These are phyloP conservation scores for Callosobruchus maculatus DNA, from an alignment of 2,888 invertebrate genomes.

Conservation along the genomic window DNA sequence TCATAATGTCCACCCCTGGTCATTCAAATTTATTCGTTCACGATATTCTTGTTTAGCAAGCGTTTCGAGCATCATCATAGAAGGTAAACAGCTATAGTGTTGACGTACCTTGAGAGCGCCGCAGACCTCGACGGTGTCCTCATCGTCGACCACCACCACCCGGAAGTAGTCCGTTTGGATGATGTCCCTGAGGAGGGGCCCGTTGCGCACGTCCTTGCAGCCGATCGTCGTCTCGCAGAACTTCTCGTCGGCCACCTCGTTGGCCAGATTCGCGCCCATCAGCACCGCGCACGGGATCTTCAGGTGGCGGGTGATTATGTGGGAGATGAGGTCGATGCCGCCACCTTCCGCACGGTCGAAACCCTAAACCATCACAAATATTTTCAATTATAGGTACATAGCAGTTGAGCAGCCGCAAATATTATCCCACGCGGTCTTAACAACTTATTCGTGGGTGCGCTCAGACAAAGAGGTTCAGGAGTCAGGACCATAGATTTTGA, in stretches of 20 bases:
- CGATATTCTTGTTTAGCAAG: too few relatives aligned
- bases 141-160: slow-evolving; percentile 93
- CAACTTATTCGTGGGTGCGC: too few relatives aligned
- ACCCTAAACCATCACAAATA: slow-evolving; percentile 58
- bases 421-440: too few relatives aligned
- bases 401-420: too few relatives aligned
- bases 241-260: slow-evolving; percentile 94
- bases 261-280: slow-evolving; percentile 98
- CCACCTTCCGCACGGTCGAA: slow-evolving; percentile 88
- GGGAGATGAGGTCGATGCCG: slow-evolving; percentile 93
- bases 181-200: slow-evolving; percentile 78
- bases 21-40: too few relatives aligned
- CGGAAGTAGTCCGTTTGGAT: slow-evolving; percentile 95
- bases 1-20: too few relatives aligned
- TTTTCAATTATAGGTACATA: too few relatives aligned
- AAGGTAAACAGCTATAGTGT: too few relatives aligned
- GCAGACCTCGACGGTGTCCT: slow-evolving; percentile 96
- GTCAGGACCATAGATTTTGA: too few relatives aligned
- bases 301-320: slow-evolving; percentile 83
- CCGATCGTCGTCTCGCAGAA: slow-evolving; percentile 99
- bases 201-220: slow-evolving; percentile 73
- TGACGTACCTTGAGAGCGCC: slow-evolving; percentile 95
- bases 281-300: slow-evolving; percentile 91
- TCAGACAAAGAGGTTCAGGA: too few relatives aligned
- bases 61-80: too few relatives aligned